Evolutionary conservation across 2,888 invertebrate genomes (phyloP), one percentile per base, ranked within the genome.

Genomic region (Herminia tarsipennalis): DNA sequence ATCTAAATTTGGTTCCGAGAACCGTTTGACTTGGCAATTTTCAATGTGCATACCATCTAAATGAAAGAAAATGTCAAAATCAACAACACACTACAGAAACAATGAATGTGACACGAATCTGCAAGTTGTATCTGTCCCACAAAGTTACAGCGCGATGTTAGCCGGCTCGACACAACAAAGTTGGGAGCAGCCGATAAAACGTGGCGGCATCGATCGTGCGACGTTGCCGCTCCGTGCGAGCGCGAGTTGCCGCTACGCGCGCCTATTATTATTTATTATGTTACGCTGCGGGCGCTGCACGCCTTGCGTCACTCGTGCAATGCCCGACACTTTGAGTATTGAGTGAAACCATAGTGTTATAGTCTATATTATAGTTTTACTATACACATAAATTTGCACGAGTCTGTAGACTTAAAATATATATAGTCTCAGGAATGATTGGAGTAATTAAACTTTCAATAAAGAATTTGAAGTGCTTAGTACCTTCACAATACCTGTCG

Each of bases 181-280:
- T 69, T 70, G 53, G 47, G 49, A 56, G 44, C 64, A 55, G 53
- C 50, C 57, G 10, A 70, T 70, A 68, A 72, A 71, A 62, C 69
- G 71, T 58, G 47, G 67, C 64, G 54, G 66, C 69, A 80, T 81
- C 81, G 77, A 70, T 72, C 70, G 66, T 36, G 80, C 76, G 72
- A 34, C 62, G 84, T 82, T 85, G 84, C 81, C 86, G 59, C 58
- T 67, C 73, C 61, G 73, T 56, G 51, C 66, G 37, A 43, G 40
- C 49, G 39, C 63, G 34, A 57, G 79, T 76, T 80, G 80, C 77
- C 79, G 64, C 46, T 66, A 70, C 60, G 72, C 61, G 55, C 66
- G 56, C 63, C 55, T 78, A 81, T 76, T 78, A 78, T 79, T 79
- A 77, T 74, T 78, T 78, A 76, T 77, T 76, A 61, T 66, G 68